Evolutionary conservation across 2,888 invertebrate species (phyloP).

Genomic region (Epinotia brunnichana): DNA sequence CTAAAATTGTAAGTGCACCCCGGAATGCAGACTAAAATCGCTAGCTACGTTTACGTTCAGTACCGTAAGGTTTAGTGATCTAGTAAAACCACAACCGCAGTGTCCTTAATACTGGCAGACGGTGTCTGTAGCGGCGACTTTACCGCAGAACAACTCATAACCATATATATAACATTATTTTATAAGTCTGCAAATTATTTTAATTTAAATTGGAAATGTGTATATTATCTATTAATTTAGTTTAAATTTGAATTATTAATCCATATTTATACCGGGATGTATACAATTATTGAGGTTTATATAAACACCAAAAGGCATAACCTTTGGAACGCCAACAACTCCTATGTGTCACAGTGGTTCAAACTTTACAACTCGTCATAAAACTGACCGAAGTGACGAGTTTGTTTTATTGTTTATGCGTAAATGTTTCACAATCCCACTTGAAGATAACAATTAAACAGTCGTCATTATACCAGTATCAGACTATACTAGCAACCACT

Average conservation of each 20-base stretch:
- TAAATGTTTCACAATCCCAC: too few relatives aligned
- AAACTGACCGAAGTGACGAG: too few relatives aligned
- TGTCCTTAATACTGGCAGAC: conserved; percentile 23
- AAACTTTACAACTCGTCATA: too few relatives aligned
- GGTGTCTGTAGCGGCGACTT: conserved; percentile 19
- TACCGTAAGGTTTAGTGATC: conserved; percentile 39
- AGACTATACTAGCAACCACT: not conserved
- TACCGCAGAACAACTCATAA: conserved; percentile 25
- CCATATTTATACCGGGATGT: conserved; percentile 13
- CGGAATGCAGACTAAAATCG: conserved; percentile 2
- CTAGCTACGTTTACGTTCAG: not conserved
- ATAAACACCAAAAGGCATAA: conserved; percentile 12
- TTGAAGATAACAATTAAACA: too few relatives aligned
- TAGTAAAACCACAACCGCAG: conserved; percentile 40
- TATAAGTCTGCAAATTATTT: conserved; percentile 32
- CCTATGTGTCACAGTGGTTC: not conserved
- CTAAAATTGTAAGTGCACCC: conserved; percentile 5
- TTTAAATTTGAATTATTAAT: conserved; percentile 20
- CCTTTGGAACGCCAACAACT: not conserved
- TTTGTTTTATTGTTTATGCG: too few relatives aligned
- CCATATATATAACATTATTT: conserved; percentile 20
- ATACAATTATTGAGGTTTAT: conserved; percentile 19
- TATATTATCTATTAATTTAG: too few relatives aligned
- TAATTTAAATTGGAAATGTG: not conserved
- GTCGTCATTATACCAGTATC: too few relatives aligned